Evolutionary conservation across 2,888 invertebrate species (phyloP), one percentile per base, ranked within the genome.

Genomic region (Marronus borbonicus): DNA sequence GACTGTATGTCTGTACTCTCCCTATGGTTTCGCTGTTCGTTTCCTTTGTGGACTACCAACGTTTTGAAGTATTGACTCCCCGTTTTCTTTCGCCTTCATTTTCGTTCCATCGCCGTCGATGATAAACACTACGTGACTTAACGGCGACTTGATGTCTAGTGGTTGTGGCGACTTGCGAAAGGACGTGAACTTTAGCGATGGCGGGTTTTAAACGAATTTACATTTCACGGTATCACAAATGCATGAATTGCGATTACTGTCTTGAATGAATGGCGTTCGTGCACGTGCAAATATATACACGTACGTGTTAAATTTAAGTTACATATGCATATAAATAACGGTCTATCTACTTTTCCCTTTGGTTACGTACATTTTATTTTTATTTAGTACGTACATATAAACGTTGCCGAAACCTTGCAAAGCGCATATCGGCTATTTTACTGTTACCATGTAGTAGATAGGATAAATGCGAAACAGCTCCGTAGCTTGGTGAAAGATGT

Each of bases 111-210:
- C 4, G 52, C 1, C 65, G 39, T 36, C 36, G 65, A 36, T 65
- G 39, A 39, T 39, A 39, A 39, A 44, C 44, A 31, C 49, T 68
- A 49, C 50, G 68, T 68, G 68, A 68, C 68, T 50, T 50, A 31
- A 50, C 68, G 68, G 68, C 68, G 68, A 68, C 68, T 68, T 49
- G 28, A 68, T 50, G 68, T 68, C 68, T 68, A 50, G 68, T 50
- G 28, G 7, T 68, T 20, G 5, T 7, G 50, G 50, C 50, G 68
- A 50, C 68, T 62, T 14, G 31, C 62, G 5, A 14, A 44, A 65
- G 65, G 17, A 65, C 65, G 14, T 39, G 65, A 44, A 65, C 65
- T 44, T 39, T 39, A 39, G 8, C 36, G 39, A 39, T 17, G 12
- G 65, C 31, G 44, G 44, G 44, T 44, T 39, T 65, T 65, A 12